Base-by-base conservation (phyloP, 2,113 vertebrate genomes). In the Hemichromis elongatus region DNA sequence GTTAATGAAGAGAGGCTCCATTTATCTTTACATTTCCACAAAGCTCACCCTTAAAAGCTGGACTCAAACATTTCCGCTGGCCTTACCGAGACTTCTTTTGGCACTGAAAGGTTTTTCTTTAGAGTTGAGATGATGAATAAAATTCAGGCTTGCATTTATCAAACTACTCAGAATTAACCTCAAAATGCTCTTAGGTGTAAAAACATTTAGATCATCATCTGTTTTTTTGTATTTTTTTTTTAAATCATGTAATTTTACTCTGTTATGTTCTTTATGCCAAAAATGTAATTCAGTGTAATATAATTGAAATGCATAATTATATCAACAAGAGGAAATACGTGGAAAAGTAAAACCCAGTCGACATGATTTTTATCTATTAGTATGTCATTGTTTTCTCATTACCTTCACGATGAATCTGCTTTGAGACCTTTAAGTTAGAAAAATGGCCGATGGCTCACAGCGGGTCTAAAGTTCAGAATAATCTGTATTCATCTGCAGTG, bases 401-500 rank as follows among this genome's bases (percentile, higher is more conserved):
- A n/a, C n/a, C 21, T 28, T 73, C 14, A 73, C 1, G 9, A 45
- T 28, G 68, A 50, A 2, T 30, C 24, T 50, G 42, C 68, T 75
- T 70, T 70, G 21, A 78, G n/a, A n/a, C n/a, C 54, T n/a, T 37
- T 18, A 66, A 66, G 35, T 78, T 8, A 66, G 10, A 28, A 40
- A 55, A 42, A 5, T 18, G 13, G n/a, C 35, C 19, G 54, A 40
- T 56, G 37, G 42, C 2, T 7, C 14, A 73, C 68, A 50, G 59
- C 2, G 2, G 30, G 30, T 30, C 59, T 63, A 37, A 10, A 63
- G 18, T 35, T n/a, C 10, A 63, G 19, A 63, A 63, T 63, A 37
- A 63, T 0, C 10, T 0, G 6, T 37, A 63, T 37, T 7, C 30
- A 63, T n/a, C 59, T 37, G 59, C 33, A 37, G 18, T 7, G 0